These are phyloP conservation scores for Ornithorhynchus anatinus DNA, from an alignment of 2,113 vertebrate genomes.

Conservation along the genomic window DNA sequence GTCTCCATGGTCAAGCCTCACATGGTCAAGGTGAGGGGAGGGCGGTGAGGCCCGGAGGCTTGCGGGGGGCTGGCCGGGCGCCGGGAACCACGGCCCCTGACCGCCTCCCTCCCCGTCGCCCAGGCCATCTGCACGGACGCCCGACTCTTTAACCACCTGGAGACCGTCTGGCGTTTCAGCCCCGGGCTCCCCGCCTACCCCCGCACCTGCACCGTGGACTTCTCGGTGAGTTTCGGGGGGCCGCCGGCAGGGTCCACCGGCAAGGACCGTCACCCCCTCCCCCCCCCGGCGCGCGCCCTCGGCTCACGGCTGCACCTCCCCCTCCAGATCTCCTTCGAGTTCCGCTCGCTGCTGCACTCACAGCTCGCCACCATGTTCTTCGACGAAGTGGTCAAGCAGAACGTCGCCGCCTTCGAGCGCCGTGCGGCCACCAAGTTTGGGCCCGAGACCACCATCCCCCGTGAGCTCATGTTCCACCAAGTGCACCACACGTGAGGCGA, in stretches of 20 bases:
- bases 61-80: too few relatives aligned
- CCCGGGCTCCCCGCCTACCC: slow-evolving; percentile 93
- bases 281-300: not conserved
- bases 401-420: slow-evolving; percentile 89
- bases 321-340: slow-evolving; percentile 92
- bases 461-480: slow-evolving; percentile 93
- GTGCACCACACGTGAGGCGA: slow-evolving; percentile 87
- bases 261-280: not conserved
- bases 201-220: slow-evolving; percentile 93
- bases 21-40: slow-evolving; percentile 85
- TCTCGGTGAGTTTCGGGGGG: slow-evolving; percentile 80
- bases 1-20: slow-evolving; percentile 90
- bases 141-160: slow-evolving; percentile 93
- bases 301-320: too few relatives aligned
- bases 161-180: slow-evolving; percentile 93
- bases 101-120: not conserved
- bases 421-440: slow-evolving; percentile 84
- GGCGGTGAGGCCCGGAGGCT: too few relatives aligned
- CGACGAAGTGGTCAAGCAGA: slow-evolving; percentile 94
- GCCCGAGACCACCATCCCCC: slow-evolving; percentile 89
- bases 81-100: too few relatives aligned
- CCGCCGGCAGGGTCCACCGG: not conserved
- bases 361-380: slow-evolving; percentile 93
- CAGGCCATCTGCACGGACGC: slow-evolving; percentile 92
- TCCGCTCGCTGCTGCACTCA: slow-evolving; percentile 93